Evolutionary conservation across 2,113 vertebrate genomes (phyloP).

Genomic region (Aegotheles bennettii): DNA sequence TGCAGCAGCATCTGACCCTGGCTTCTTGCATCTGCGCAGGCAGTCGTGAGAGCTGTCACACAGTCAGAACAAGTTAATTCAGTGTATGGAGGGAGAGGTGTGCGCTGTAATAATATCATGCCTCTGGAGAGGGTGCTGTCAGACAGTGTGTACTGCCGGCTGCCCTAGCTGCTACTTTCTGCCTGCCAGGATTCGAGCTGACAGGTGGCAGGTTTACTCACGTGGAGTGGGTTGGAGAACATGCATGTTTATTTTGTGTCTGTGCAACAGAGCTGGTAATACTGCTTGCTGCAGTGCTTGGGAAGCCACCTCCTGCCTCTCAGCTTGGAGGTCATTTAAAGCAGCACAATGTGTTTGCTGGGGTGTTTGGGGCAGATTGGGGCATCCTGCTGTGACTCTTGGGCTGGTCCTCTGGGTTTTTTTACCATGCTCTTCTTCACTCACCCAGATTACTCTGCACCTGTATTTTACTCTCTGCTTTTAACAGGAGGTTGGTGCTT

Average conservation of each 20-base stretch:
- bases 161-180: conserved; percentile 20
- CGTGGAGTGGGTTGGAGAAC: neutral
- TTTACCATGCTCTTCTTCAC: neutral
- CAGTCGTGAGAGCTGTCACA: conserved; percentile 72
- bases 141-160: neutral
- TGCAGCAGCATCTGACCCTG: conserved; percentile 63
- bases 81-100: conserved; percentile 36
- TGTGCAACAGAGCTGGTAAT: neutral
- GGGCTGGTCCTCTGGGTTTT: neutral
- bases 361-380: neutral
- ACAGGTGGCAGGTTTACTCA: conserved; percentile 51
- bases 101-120: conserved; percentile 64
- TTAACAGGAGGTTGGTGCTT: neutral
- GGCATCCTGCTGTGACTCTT: neutral
- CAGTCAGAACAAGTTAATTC: conserved; percentile 81
- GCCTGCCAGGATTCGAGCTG: conserved; percentile 16
- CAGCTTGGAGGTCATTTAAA: no score
- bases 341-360: neutral
- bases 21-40: conserved; percentile 38
- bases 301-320: neutral
- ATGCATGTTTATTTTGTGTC: conserved; percentile 31
- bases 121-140: conserved; percentile 77
- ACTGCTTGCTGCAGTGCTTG: neutral
- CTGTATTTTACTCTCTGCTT: neutral
- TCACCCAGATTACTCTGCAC: neutral